A percentile compares a stretch with the other conserved stretches of the same genome.
These are phyloP conservation scores for Ceratitis capitata DNA, from an alignment of 1,140 invertebrate genomes.

Conservation along the genomic window DNA sequence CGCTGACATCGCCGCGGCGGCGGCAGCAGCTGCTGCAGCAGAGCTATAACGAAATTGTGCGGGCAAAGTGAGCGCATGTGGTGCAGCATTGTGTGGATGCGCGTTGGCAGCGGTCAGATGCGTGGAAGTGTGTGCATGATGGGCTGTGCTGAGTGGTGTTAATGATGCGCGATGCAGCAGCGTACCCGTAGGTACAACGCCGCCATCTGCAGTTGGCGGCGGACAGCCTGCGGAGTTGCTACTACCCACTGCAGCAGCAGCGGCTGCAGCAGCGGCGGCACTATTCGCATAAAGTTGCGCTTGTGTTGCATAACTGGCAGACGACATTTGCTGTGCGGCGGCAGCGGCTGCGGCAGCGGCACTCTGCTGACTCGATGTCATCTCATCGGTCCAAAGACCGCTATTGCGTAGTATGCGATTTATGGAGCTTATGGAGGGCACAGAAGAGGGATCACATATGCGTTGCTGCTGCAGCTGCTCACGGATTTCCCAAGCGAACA, in stretches of 20 bases:
- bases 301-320: conserved; percentile 46
- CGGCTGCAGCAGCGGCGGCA: not conserved
- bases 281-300: conserved; percentile 44
- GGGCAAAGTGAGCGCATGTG: conserved; percentile 7
- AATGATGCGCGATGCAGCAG: not conserved
- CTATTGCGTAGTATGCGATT: conserved; percentile 93
- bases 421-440: conserved; percentile 94
- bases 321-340: conserved; percentile 43
- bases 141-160: not conserved
- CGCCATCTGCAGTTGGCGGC: not conserved
- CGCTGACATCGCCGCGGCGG: not conserved
- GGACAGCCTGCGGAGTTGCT: not conserved
- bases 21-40: not conserved
- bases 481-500: conserved; percentile 94
- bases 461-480: conserved; percentile 85
- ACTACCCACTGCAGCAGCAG: not conserved
- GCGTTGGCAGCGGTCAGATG: not conserved
- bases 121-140: not conserved
- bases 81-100: not conserved
- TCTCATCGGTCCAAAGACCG: conserved; percentile 75
- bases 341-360: conserved; percentile 57
- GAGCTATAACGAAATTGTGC: conserved; percentile 37
- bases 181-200: not conserved
- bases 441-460: conserved; percentile 84
- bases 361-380: conserved; percentile 64